These are phyloP conservation scores for Arnoldichthys spilopterus DNA, from an alignment of 2,797 vertebrate genomes.

Conservation along the genomic window DNA sequence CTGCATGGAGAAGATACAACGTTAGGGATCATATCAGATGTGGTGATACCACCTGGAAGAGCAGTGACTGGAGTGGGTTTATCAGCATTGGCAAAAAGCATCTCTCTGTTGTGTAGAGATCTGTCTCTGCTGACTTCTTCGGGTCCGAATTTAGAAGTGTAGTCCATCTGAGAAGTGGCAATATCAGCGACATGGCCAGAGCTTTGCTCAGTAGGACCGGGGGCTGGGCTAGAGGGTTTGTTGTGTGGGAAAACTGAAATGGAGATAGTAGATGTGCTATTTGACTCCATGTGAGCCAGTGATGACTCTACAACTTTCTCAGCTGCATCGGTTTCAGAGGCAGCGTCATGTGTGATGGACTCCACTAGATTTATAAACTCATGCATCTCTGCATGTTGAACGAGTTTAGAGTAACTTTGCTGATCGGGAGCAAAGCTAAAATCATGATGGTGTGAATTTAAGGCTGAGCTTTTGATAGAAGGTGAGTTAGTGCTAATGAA, in stretches of 20 bases:
- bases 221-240: not conserved
- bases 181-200: not conserved
- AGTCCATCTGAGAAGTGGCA: not conserved
- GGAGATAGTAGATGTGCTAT: not conserved
- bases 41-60: not conserved
- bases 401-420: not conserved
- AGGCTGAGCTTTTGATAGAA: not conserved
- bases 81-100: not conserved
- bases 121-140: not conserved
- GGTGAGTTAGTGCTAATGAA: not conserved
- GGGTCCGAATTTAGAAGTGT: not conserved
- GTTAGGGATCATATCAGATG: not conserved
- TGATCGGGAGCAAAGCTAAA: not conserved
- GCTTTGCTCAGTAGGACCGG: not conserved
- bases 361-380: not conserved
- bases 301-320: not conserved
- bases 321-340: not conserved
- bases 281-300: not conserved
- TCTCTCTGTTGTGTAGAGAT: not conserved
- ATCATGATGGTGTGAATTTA: not conserved
- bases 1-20: not conserved
- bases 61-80: too few relatives aligned
- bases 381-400: not conserved
- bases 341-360: not conserved
- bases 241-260: not conserved